phyloP scores from a whole-genome alignment of 2,113 vertebrate genomes.

The Labrus mixtus region DNA sequence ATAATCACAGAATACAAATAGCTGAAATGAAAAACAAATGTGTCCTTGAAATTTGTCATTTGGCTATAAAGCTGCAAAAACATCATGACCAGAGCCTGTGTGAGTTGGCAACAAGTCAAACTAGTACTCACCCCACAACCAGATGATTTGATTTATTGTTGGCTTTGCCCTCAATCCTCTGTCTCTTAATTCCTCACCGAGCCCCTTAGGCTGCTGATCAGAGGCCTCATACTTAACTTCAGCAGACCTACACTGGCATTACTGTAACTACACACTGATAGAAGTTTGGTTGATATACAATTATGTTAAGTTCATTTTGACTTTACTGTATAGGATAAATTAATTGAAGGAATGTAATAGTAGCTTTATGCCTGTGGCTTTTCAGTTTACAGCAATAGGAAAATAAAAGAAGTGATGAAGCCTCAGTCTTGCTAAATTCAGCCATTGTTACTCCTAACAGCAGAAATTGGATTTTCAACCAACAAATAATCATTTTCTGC shows the following conservation, averaged over 20 bases:
- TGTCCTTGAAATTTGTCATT: background rate
- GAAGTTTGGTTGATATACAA: background rate
- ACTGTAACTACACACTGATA: background rate
- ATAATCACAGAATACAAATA: background rate
- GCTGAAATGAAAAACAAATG: background rate
- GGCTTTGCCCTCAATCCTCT: conserved; percentile 13
- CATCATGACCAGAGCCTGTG: background rate
- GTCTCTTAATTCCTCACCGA: background rate
- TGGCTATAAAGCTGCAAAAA: background rate
- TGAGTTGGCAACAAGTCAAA: conserved; percentile 16
- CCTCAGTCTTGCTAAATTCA: background rate
- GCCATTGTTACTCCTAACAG: conserved; percentile 16
- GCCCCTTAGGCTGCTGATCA: conserved; percentile 1
- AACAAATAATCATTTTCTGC: background rate
- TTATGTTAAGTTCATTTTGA: background rate
- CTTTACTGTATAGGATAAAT: background rate
- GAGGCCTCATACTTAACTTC: background rate
- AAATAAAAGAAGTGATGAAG: background rate
- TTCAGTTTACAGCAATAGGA: background rate
- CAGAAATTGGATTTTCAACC: background rate
- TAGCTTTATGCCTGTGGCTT: no score
- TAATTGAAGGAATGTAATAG: background rate
- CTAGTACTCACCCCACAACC: conserved; percentile 21
- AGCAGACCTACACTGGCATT: background rate
- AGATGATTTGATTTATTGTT: conserved; percentile 53